phyloP scores from a whole-genome alignment of 2,797 vertebrate genomes.

The Pangasius larnaudii region DNA sequence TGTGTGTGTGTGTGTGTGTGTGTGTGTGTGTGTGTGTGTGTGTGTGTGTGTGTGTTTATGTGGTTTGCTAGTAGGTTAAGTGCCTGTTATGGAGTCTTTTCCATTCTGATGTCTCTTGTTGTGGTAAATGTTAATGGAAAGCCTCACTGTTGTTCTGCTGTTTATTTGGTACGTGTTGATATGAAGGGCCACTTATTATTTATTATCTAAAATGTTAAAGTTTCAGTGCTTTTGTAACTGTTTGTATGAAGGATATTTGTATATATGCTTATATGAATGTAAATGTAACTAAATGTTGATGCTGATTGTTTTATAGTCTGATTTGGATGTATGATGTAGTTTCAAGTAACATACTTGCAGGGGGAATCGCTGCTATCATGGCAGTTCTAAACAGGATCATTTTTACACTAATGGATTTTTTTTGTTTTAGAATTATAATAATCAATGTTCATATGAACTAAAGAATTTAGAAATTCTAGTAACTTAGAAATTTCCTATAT shows the following conservation, averaged over 20 bases:
- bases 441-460: not conserved
- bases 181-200: slow-evolving; percentile 30
- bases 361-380: not conserved
- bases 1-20: not conserved
- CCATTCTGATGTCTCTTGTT: not conserved
- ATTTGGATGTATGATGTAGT: not conserved
- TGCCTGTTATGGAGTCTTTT: not conserved
- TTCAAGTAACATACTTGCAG: not conserved
- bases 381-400: not conserved
- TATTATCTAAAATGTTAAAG: slow-evolving; percentile 3
- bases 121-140: not conserved
- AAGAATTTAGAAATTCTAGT: not conserved
- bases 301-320: not conserved
- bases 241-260: slow-evolving; percentile 28
- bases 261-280: slow-evolving; percentile 1
- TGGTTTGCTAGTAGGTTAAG: not conserved
- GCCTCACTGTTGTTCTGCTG: not conserved
- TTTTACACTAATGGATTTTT: not conserved
- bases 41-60: not conserved
- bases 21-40: not conserved
- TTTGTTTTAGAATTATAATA: not conserved
- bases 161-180: slow-evolving; percentile 1
- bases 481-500: not conserved
- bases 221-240: not conserved
- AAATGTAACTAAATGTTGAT: not conserved